Evolutionary conservation across 1,140 invertebrate species (phyloP).

Genomic region (Arion vulgaris): DNA sequence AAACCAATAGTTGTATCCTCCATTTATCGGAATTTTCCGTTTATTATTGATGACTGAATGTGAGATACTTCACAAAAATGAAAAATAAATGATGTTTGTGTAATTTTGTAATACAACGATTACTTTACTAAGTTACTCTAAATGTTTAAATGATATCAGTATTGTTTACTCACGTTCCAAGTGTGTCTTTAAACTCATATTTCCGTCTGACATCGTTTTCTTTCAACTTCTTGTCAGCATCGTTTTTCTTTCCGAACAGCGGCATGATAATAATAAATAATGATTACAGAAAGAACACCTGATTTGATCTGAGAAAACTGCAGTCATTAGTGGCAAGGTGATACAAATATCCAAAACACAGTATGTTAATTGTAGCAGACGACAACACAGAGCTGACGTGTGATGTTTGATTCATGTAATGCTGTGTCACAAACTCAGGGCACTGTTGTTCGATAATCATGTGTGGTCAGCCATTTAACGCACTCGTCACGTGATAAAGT

Average conservation of each 20-base stretch:
- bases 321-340: not conserved
- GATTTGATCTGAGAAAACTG: not conserved
- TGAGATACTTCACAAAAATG: too few species aligned
- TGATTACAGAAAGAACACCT: not conserved
- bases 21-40: too few species aligned
- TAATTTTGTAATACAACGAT: too few species aligned
- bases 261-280: slow-evolving; percentile 50
- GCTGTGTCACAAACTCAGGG: not conserved
- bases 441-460: not conserved
- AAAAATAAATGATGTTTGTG: too few species aligned
- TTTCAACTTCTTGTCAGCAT: slow-evolving; percentile 54
- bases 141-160: too few species aligned
- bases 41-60: too few species aligned
- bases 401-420: not conserved
- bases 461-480: not conserved
- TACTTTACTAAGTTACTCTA: too few species aligned
- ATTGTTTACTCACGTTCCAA: slow-evolving; percentile 66
- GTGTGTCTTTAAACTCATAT: slow-evolving; percentile 62
- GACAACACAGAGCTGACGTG: not conserved
- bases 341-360: not conserved
- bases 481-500: not conserved
- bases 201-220: slow-evolving; percentile 55
- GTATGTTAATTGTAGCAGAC: not conserved
- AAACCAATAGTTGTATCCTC: too few species aligned
- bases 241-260: slow-evolving; percentile 63